phyloP scores from a whole-genome alignment of 2,888 invertebrate species.

The Pandemis heparana region DNA sequence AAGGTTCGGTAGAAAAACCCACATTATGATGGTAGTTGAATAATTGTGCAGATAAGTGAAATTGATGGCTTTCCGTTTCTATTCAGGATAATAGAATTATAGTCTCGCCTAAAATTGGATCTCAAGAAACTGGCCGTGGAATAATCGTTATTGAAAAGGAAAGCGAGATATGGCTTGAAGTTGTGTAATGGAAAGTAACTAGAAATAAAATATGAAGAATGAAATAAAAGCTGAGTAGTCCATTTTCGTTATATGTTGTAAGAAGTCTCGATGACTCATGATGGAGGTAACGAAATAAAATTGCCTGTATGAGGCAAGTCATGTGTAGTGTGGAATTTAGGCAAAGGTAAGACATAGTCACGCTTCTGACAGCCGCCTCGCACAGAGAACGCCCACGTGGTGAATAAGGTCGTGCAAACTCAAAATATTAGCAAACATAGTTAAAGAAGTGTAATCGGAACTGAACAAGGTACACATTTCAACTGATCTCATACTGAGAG shows the following conservation, averaged over 20 bases:
- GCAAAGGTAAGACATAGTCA: slow-evolving; percentile 39
- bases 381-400: slow-evolving; percentile 1
- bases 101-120: slow-evolving; percentile 8
- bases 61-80: slow-evolving; percentile 69
- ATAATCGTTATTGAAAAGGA: slow-evolving; percentile 1
- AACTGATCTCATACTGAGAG: not conserved
- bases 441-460: not conserved
- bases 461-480: not conserved
- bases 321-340: slow-evolving; percentile 39
- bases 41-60: slow-evolving; percentile 82
- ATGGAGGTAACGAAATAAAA: slow-evolving; percentile 24
- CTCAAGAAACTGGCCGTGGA: not conserved
- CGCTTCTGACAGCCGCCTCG: slow-evolving; percentile 35
- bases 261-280: not conserved
- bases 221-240: not conserved
- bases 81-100: slow-evolving; percentile 18
- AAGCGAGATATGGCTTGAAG: not conserved
- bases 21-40: slow-evolving; percentile 83
- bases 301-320: slow-evolving; percentile 20
- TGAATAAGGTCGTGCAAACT: not conserved
- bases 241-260: not conserved
- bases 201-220: not conserved
- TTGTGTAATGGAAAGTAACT: not conserved
- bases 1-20: slow-evolving; percentile 79
- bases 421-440: slow-evolving; percentile 2